These are phyloP conservation scores for Melinaea menophilus DNA, from an alignment of 2,888 invertebrate species.

Conservation along the genomic window DNA sequence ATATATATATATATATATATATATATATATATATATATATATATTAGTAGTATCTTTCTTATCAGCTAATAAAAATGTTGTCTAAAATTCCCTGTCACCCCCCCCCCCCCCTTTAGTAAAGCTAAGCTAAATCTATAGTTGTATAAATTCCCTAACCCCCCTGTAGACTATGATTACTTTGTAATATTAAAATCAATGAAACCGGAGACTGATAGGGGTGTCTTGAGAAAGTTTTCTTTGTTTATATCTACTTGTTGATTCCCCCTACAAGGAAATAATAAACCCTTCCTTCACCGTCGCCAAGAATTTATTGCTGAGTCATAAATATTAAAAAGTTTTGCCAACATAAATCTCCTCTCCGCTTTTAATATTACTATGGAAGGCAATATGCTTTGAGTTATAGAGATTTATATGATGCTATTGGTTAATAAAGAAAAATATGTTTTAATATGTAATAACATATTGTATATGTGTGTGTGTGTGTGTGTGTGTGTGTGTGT, in stretches of 20 bases:
- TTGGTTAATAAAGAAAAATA: slow-evolving; percentile 10
- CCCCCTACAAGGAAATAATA: slow-evolving; percentile 62
- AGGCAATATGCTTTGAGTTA: slow-evolving; percentile 31
- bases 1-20: too few relatives aligned
- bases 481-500: too few relatives aligned
- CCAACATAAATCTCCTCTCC: slow-evolving; percentile 68
- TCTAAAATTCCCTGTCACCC: too few relatives aligned
- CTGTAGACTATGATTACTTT: slow-evolving; percentile 16
- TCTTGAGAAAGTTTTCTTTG: slow-evolving; percentile 25
- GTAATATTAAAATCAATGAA: slow-evolving; percentile 23
- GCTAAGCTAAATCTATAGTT: not conserved
- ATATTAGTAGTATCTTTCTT: too few relatives aligned
- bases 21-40: too few relatives aligned
- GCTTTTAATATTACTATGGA: slow-evolving; percentile 62
- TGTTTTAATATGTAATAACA: not conserved
- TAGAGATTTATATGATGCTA: slow-evolving; percentile 27
- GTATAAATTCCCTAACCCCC: not conserved
- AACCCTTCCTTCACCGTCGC: slow-evolving; percentile 70
- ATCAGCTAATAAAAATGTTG: too few relatives aligned
- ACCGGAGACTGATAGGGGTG: slow-evolving; percentile 21
- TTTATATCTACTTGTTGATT: slow-evolving; percentile 60
- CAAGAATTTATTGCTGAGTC: slow-evolving; percentile 69
- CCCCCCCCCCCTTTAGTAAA: too few relatives aligned
- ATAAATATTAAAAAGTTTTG: slow-evolving; percentile 76
- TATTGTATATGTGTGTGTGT: too few relatives aligned